Evolutionary conservation across 2,113 vertebrate genomes (phyloP).

Genomic region (Chlamydotis undulata): DNA sequence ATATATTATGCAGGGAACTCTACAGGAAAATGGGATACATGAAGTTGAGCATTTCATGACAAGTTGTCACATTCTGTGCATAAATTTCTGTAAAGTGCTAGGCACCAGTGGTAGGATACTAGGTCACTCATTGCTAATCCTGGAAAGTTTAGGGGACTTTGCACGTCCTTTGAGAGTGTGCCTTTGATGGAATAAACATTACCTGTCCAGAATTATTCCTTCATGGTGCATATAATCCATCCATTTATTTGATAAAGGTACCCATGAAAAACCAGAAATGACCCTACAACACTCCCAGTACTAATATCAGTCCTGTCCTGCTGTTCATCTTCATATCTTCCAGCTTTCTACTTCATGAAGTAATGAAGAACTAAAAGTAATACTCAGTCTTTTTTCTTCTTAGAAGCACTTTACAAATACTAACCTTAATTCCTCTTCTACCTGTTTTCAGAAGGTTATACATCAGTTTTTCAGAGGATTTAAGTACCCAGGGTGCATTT

Average conservation of each 20-base stretch:
- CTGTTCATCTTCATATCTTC: not conserved
- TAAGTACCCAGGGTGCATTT: not conserved
- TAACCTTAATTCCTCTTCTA: constrained; percentile 49
- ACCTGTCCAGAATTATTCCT: constrained; percentile 13
- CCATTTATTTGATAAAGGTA: not conserved
- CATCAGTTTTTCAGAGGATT: not conserved
- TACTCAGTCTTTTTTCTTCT: not conserved
- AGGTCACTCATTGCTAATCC: constrained; percentile 34
- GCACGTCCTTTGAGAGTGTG: not conserved
- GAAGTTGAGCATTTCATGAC: constrained; percentile 57
- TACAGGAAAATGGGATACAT: constrained; percentile 43
- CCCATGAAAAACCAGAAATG: not conserved
- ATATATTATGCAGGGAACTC: constrained; percentile 58
- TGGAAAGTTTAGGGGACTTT: constrained; percentile 41
- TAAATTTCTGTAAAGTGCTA: constrained; percentile 56
- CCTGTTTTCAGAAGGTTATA: not conserved
- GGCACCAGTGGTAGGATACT: constrained; percentile 23
- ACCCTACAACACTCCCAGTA: not conserved
- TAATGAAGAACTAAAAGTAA: not conserved
- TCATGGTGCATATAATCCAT: not conserved
- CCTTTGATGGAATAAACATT: constrained; percentile 14
- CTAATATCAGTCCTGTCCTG: not conserved
- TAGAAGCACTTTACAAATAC: constrained; percentile 20
- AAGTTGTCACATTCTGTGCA: constrained; percentile 62
- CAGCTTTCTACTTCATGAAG: not conserved